These are phyloP conservation scores for Rotaria magnacalcarata DNA, from an alignment of 2,888 invertebrate species.

Conservation along the genomic window DNA sequence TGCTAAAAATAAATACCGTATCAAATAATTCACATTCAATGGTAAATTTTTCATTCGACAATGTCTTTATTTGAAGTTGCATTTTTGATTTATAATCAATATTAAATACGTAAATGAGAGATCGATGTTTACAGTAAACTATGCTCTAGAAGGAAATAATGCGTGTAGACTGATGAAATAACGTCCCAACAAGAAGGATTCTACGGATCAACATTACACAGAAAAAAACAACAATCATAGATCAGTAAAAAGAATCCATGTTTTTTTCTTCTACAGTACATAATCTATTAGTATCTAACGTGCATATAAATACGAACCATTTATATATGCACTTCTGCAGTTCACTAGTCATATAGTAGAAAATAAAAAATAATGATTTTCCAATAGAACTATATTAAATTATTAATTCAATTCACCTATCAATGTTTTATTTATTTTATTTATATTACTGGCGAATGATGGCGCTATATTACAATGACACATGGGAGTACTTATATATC, in stretches of 20 bases:
- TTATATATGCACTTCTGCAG: too few relatives aligned
- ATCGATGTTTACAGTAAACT: background rate
- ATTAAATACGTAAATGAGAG: background rate
- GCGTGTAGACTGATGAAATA: background rate
- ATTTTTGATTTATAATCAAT: conserved; percentile 5
- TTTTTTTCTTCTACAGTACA: background rate
- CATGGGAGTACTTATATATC: too few relatives aligned
- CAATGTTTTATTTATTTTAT: background rate
- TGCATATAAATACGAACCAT: background rate
- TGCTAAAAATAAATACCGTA: background rate
- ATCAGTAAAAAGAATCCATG: background rate
- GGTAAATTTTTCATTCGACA: conserved; percentile 21
- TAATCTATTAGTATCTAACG: background rate
- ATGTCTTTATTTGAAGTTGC: conserved; percentile 21
- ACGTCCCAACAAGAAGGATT: background rate
- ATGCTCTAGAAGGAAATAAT: background rate
- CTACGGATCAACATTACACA: background rate
- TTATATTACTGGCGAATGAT: background rate
- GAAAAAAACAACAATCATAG: background rate
- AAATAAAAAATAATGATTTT: background rate
- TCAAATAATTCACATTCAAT: conserved; percentile 25
- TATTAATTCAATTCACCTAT: background rate
- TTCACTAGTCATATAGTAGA: too few relatives aligned
- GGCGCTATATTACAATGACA: background rate
- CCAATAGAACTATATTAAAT: background rate